Conservation (phyloP, 92 coral and sea anemone genomes). For the Zoanthus sociatus region DNA sequence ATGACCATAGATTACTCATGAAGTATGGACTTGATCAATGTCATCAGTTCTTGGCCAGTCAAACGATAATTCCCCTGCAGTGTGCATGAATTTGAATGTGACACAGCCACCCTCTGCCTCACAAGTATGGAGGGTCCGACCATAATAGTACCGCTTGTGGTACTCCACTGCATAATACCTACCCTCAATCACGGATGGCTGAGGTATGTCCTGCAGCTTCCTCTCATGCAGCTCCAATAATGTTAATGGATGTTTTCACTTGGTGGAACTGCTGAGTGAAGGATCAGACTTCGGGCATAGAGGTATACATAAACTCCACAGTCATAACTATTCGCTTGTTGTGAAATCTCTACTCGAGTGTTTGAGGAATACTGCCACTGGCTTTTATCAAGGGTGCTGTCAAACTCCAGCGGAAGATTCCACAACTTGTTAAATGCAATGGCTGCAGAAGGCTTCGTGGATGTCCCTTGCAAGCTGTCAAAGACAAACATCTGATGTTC, state of each 20-base stretch:
- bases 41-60: constrained; percentile 57
- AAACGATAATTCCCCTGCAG: constrained; percentile 47
- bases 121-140: constrained; percentile 22
- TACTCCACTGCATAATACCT: constrained; percentile 46
- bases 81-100: constrained; percentile 26
- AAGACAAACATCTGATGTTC: constrained; percentile 14
- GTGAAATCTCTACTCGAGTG: constrained; percentile 2
- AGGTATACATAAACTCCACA: constrained; percentile 45
- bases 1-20: constrained; percentile 68
- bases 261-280: constrained; percentile 40
- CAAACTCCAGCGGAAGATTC: background rate
- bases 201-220: constrained; percentile 23
- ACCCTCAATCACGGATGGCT: constrained; percentile 17
- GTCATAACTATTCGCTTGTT: constrained; percentile 27
- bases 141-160: constrained; percentile 39
- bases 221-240: constrained; percentile 54
- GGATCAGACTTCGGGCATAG: constrained; percentile 35
- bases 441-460: constrained; percentile 27
- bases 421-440: constrained; percentile 15
- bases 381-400: constrained; percentile 23
- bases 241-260: constrained; percentile 26
- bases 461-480: constrained; percentile 15
- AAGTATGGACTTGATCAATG: constrained; percentile 48
- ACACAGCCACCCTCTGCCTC: constrained; percentile 30
- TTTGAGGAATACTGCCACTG: constrained; percentile 22